phyloP scores from a whole-genome alignment of 2,888 invertebrate species.

The Octodonta nipae region DNA sequence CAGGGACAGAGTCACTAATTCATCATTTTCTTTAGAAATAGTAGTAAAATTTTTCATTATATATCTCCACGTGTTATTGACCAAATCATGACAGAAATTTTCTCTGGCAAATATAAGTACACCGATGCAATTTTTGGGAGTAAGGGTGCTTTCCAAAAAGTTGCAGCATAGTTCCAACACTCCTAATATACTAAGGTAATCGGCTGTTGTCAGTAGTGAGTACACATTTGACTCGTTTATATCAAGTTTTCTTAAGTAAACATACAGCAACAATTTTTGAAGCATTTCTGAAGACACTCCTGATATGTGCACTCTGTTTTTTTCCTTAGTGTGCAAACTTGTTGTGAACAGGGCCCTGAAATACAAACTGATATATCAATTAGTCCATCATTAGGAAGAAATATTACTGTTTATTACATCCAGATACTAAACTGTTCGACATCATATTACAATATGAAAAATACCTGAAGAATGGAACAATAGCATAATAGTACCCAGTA shows the following conservation, averaged over 20 bases:
- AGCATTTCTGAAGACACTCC: constrained; percentile 67
- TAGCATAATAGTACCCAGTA: too few species aligned
- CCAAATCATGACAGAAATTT: constrained; percentile 59
- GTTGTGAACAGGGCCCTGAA: constrained; percentile 71
- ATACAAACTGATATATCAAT: too few species aligned
- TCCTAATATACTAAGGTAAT: constrained; percentile 75
- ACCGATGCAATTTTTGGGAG: constrained; percentile 68
- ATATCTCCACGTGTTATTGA: constrained; percentile 42
- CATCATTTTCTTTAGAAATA: constrained; percentile 58
- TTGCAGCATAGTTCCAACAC: constrained; percentile 70
- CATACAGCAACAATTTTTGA: constrained; percentile 66
- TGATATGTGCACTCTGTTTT: constrained; percentile 55
- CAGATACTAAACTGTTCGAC: too few species aligned
- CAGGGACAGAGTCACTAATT: constrained; percentile 57
- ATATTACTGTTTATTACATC: too few species aligned
- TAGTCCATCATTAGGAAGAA: too few species aligned
- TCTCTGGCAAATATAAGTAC: constrained; percentile 72
- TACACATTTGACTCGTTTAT: constrained; percentile 69
- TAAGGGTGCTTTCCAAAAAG: constrained; percentile 54
- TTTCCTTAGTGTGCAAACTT: constrained; percentile 55
- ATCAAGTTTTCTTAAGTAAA: constrained; percentile 66
- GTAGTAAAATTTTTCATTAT: constrained; percentile 61
- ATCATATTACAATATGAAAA: too few species aligned
- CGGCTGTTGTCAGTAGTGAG: constrained; percentile 68
- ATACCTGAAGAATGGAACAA: too few species aligned